A percentile compares a stretch with the other conserved stretches of the same genome.
Conservation (phyloP, 2,888 invertebrate genomes). For the Glyphotaelius pellucidus region DNA sequence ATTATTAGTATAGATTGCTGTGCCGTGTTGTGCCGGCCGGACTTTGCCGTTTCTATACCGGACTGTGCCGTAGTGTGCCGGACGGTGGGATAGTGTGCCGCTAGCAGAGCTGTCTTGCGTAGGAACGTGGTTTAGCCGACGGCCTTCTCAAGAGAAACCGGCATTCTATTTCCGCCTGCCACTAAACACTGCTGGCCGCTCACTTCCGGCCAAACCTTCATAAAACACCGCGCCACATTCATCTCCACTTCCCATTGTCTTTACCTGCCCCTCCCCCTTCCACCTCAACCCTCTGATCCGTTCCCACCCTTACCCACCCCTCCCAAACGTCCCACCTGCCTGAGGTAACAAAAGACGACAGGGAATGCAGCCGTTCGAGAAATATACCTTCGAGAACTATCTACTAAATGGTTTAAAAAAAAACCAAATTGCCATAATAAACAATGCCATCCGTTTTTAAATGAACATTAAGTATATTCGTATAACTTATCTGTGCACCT, state of each 20-base stretch:
- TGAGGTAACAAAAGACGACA: neutral
- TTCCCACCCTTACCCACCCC: neutral
- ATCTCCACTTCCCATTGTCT: slow-evolving; percentile 50
- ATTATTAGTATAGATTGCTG: neutral
- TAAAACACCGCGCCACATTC: slow-evolving; percentile 59
- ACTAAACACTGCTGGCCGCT: slow-evolving; percentile 54
- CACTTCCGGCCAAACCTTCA: slow-evolving; percentile 54
- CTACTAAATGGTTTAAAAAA: neutral
- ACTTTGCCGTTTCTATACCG: neutral
- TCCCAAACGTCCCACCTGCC: neutral
- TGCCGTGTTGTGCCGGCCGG: neutral
- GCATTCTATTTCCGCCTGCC: slow-evolving; percentile 59
- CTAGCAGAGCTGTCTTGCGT: neutral
- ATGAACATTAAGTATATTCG: neutral
- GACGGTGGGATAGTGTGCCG: neutral
- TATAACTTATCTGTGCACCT: neutral
- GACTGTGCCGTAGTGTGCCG: neutral
- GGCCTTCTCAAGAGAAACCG: slow-evolving; percentile 31
- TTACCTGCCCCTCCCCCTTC: slow-evolving; percentile 14
- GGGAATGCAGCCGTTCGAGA: neutral
- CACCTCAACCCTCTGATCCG: neutral
- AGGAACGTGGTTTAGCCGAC: neutral
- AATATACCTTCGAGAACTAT: neutral
- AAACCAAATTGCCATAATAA: neutral
- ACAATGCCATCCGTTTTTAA: neutral